Percentiles rank a stretch among this genome's conserved stretches.
These are phyloP conservation scores for Gryllus longicercus DNA, from an alignment of 2,888 invertebrate species.

Conservation along the genomic window DNA sequence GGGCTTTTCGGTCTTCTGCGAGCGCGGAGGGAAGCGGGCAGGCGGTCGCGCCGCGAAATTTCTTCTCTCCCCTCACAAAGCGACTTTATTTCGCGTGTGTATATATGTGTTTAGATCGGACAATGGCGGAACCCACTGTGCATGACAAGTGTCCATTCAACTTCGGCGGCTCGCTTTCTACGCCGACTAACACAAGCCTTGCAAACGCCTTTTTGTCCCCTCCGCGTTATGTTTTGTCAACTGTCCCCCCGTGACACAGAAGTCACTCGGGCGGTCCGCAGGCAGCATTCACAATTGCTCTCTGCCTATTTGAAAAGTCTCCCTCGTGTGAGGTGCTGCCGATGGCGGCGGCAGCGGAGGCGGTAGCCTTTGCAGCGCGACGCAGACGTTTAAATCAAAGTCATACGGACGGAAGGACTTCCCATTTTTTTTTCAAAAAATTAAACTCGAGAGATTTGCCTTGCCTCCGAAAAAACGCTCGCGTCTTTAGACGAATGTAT, in stretches of 20 bases:
- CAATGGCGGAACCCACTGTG: constrained; percentile 6
- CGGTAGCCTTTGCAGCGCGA: not conserved
- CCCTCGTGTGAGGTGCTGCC: not conserved
- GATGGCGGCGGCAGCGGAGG: no score
- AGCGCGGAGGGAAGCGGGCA: not conserved
- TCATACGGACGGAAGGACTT: not conserved
- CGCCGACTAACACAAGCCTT: not conserved
- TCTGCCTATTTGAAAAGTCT: not conserved
- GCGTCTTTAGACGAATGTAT: not conserved
- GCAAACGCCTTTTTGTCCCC: not conserved
- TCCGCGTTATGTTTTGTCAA: not conserved
- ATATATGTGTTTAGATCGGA: not conserved
- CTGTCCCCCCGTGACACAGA: not conserved
- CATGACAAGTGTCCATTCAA: not conserved
- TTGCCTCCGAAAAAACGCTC: not conserved
- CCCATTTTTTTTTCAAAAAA: not conserved
- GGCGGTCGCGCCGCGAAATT: not conserved
- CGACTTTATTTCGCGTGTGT: constrained; percentile 17
- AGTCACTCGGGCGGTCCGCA: constrained; percentile 6
- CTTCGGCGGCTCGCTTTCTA: not conserved
- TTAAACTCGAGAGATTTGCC: not conserved
- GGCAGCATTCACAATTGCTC: not conserved
- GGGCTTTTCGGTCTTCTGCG: not conserved
- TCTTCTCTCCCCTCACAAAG: constrained; percentile 4
- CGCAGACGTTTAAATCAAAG: constrained; percentile 11